Conservation (phyloP, 2,888 invertebrate genomes). For the Heliothis peltigera region DNA sequence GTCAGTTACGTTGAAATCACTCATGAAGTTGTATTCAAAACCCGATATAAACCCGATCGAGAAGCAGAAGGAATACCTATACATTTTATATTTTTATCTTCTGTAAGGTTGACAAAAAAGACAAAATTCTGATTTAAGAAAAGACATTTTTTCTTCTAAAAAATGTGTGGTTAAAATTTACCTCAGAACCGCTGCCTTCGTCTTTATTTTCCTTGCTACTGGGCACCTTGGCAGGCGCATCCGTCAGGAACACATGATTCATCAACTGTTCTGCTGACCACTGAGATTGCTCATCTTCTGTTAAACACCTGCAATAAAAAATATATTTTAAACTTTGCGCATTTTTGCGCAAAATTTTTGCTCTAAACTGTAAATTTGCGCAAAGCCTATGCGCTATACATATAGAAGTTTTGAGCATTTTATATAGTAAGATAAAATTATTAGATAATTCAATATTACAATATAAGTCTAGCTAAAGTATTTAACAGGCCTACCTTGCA, state of each 20-base stretch:
- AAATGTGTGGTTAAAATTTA: conserved; percentile 39
- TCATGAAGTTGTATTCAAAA: too few species aligned
- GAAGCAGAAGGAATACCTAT: too few species aligned
- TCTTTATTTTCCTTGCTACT: conserved; percentile 75
- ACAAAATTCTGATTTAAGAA: too few species aligned
- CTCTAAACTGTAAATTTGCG: background rate
- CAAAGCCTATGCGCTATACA: background rate
- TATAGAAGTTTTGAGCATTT: background rate
- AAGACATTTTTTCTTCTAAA: background rate
- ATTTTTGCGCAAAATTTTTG: background rate
- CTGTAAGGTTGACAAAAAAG: too few species aligned
- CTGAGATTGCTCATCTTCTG: conserved; percentile 92
- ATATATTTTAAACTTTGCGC: background rate
- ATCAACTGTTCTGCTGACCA: conserved; percentile 94
- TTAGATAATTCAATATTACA: background rate
- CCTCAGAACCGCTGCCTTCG: conserved; percentile 78
- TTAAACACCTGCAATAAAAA: conserved; percentile 90
- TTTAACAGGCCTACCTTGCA: conserved; percentile 86
- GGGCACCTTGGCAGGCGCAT: conserved; percentile 86
- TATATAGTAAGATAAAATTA: background rate
- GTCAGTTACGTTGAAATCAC: too few species aligned
- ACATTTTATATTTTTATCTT: too few species aligned
- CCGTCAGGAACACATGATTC: conserved; percentile 92
- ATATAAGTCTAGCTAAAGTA: background rate
- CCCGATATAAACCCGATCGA: too few species aligned